Evolutionary conservation across 2,888 invertebrate genomes (phyloP).

Genomic region (Tetragonisca angustula): DNA sequence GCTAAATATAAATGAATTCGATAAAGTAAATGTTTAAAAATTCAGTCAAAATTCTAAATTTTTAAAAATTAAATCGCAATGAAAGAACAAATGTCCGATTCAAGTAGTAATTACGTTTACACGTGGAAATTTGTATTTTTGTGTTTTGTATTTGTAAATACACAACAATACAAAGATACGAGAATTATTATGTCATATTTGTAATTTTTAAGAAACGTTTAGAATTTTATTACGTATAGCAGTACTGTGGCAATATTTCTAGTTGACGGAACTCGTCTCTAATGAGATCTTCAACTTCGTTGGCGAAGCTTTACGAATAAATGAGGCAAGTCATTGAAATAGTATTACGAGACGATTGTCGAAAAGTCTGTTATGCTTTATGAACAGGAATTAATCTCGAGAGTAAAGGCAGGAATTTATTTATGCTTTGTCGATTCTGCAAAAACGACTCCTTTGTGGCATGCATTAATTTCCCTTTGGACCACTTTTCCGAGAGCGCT

Average conservation of each 20-base stretch:
- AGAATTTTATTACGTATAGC: background rate
- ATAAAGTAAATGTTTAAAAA: no score
- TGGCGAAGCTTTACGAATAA: background rate
- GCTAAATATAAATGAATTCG: no score
- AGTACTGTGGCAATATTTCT: background rate
- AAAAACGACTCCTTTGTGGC: constrained; percentile 25
- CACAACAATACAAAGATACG: no score
- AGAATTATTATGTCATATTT: no score
- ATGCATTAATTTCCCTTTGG: constrained; percentile 63
- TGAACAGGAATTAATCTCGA: constrained; percentile 8
- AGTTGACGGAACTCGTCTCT: background rate
- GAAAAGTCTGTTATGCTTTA: background rate
- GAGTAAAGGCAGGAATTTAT: constrained; percentile 36
- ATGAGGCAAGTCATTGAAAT: constrained; percentile 7
- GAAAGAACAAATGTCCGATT: background rate
- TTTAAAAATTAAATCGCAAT: background rate
- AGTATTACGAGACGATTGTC: background rate
- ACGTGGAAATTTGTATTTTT: no score
- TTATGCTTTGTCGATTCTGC: constrained; percentile 38
- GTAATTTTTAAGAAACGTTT: no score
- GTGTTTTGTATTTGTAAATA: no score
- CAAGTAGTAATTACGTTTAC: no score
- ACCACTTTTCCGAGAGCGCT: constrained; percentile 38
- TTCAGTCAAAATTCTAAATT: no score
- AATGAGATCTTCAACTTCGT: constrained; percentile 29